Base-by-base conservation (phyloP, 2,113 vertebrate genomes). In the Ammodytes marinus region DNA sequence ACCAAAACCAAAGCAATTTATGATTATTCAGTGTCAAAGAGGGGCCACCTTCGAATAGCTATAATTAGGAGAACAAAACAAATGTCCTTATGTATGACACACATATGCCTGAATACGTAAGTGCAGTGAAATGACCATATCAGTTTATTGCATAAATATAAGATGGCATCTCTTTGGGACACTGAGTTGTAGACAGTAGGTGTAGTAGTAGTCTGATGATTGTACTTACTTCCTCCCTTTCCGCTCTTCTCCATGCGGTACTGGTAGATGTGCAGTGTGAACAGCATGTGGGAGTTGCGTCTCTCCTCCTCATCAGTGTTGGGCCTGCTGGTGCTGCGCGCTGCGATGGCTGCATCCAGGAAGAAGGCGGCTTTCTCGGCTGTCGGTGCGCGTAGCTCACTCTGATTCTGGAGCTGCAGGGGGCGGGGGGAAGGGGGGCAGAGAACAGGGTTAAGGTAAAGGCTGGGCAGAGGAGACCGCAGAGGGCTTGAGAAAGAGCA, bases 211-310 rank as follows among this genome's bases (percentile, higher is more conserved):
- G 74, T 65, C 7, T 19, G 52, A 13, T 2, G 46, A 27, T 27
- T 27, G 15, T 86, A 95, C 98, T 76, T 95, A 99, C 98, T 98
- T 95, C 96, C 97, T 70, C 96, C 97, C 89, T 96, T 96, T 89
- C 96, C 94, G 2, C 95, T 96, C 91, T 97, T 98, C 93, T 98
- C 98, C 97, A 98, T 96, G 55, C 97, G 96, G 88, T 98, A 97
- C 92, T 99, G 98, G 89, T 98, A 98, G 81, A 99, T 93, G 40
- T 99, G 98, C 77, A 99, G 95, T 0, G 98, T 99, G 91, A 99
- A 99, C 70, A 99, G 96, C 97, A 99, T 95, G 91, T 99, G 98
- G 1, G 98, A 98, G 93, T 97, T 96, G 39, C 95, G 93, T 12
- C 95, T 91, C 0, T 96, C 92, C 1, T 97, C 97, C 78, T 97